Conservation (phyloP, 1,140 invertebrate genomes). For the Maconellicoccus hirsutus region DNA sequence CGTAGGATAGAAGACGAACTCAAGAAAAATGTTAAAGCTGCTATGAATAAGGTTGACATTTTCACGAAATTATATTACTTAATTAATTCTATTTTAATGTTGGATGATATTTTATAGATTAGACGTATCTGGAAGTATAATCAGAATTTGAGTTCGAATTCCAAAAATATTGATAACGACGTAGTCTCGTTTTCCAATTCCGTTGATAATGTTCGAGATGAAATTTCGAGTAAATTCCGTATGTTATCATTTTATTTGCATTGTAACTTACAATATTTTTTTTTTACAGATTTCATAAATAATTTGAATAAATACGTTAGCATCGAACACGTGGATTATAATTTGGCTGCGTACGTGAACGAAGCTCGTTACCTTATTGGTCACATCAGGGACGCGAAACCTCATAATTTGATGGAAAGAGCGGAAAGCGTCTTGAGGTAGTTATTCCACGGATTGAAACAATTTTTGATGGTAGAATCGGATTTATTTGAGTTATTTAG, state of each 20-base stretch:
- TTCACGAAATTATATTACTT: too few relatives aligned
- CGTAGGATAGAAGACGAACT: slow-evolving; percentile 29
- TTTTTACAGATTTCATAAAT: not conserved
- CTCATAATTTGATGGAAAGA: not conserved
- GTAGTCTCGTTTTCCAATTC: not conserved
- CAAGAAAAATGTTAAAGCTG: slow-evolving; percentile 30
- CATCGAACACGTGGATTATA: not conserved
- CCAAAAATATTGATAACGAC: not conserved
- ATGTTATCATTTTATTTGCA: not conserved
- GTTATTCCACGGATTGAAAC: too few relatives aligned
- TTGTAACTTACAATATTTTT: not conserved
- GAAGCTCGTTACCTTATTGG: not conserved
- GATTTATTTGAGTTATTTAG: too few relatives aligned
- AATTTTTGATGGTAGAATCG: too few relatives aligned
- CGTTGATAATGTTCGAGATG: not conserved
- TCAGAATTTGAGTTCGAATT: not conserved
- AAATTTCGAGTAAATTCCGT: not conserved
- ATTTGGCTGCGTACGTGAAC: not conserved
- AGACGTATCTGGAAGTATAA: not conserved
- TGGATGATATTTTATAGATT: not conserved
- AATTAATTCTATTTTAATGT: too few relatives aligned
- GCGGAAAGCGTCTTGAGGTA: not conserved
- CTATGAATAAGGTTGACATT: slow-evolving; percentile 31
- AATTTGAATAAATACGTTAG: not conserved
- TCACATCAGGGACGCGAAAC: not conserved